Conservation (phyloP, 2,888 invertebrate species). For the Acanthosepion lycidas region DNA sequence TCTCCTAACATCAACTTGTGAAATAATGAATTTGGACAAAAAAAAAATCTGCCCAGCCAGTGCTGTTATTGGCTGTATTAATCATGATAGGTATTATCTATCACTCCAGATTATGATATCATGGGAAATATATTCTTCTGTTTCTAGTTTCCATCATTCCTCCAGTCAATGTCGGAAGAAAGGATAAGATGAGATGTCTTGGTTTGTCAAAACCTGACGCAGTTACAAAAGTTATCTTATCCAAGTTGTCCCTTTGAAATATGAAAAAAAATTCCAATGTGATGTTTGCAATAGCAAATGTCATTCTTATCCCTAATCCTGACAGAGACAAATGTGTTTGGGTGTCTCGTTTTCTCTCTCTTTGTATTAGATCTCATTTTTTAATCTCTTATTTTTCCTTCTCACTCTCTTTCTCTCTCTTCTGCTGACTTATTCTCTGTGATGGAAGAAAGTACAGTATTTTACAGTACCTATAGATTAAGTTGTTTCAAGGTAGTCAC, state of each 20-base stretch:
- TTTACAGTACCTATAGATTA: too few relatives aligned
- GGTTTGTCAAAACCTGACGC: not conserved
- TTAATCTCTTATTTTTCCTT: not conserved
- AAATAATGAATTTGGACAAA: too few relatives aligned
- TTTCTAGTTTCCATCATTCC: not conserved
- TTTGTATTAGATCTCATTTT: not conserved
- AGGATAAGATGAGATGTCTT: not conserved
- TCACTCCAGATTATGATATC: too few relatives aligned
- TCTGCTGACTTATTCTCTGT: not conserved
- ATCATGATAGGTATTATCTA: too few relatives aligned
- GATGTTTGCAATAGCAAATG: not conserved
- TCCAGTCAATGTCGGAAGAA: not conserved
- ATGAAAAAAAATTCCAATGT: not conserved
- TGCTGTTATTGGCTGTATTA: too few relatives aligned
- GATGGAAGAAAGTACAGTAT: not conserved
- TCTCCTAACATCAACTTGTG: not conserved
- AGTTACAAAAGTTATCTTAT: not conserved
- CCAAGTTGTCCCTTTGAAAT: constrained; percentile 3
- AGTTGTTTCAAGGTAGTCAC: too few relatives aligned
- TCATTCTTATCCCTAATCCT: constrained; percentile 11
- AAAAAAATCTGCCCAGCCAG: too few relatives aligned
- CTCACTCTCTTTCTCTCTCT: not conserved
- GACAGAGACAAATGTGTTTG: not conserved
- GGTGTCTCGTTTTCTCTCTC: not conserved
- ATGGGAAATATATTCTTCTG: not conserved